A percentile compares a stretch with the other conserved stretches of the same genome.
Conservation (phyloP, 2,113 vertebrate genomes). For the Epinephelus cyanopodus region DNA sequence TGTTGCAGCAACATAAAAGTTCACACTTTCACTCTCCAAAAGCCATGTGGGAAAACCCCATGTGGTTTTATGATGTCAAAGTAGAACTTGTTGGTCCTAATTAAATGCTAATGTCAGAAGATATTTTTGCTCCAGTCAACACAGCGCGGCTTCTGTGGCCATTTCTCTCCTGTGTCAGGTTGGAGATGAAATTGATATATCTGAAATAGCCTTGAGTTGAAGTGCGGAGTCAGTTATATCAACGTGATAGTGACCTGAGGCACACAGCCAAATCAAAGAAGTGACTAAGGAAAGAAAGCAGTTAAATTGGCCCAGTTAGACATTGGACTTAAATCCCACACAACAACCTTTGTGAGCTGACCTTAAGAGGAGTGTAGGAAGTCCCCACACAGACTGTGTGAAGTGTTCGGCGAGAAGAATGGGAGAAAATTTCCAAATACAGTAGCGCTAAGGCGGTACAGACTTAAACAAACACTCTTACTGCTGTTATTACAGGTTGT, state of each 20-base stretch:
- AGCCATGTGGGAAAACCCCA: slow-evolving; percentile 50
- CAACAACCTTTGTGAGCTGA: slow-evolving; percentile 44
- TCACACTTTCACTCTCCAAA: slow-evolving; percentile 29
- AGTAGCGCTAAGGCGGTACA: neutral
- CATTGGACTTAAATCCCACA: slow-evolving; percentile 56
- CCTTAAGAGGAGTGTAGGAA: slow-evolving; percentile 54
- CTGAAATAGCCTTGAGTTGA: neutral
- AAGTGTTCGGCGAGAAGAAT: slow-evolving; percentile 11
- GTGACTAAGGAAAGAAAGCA: neutral
- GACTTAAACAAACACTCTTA: slow-evolving; percentile 27
- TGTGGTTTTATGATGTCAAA: slow-evolving; percentile 49
- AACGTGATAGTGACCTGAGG: slow-evolving; percentile 9
- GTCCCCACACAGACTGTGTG: slow-evolving; percentile 21
- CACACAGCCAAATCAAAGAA: neutral
- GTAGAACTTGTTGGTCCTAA: neutral
- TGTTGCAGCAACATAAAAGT: slow-evolving; percentile 30
- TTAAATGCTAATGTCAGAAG: slow-evolving; percentile 17
- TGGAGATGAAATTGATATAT: neutral
- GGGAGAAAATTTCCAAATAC: slow-evolving; percentile 25
- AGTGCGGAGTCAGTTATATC: slow-evolving; percentile 28
- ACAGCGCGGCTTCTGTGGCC: neutral
- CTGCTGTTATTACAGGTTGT: slow-evolving; percentile 24
- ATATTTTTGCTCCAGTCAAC: neutral
- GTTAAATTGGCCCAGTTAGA: slow-evolving; percentile 13
- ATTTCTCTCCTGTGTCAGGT: neutral